Evolutionary conservation across 1,140 invertebrate species (phyloP).

Genomic region (Cecropterus lyciades): DNA sequence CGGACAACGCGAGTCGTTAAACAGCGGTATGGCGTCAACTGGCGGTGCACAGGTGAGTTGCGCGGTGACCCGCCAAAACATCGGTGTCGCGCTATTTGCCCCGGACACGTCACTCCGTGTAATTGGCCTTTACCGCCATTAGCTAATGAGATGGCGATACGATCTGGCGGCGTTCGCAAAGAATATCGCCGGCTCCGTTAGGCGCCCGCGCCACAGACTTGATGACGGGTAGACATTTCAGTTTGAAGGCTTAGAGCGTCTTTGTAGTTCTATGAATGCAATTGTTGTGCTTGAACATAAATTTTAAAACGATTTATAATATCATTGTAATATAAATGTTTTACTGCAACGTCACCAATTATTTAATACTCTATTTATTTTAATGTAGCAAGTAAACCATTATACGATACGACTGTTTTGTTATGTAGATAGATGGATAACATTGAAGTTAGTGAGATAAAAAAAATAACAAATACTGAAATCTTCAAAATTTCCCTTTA

Average conservation of each 20-base stretch:
- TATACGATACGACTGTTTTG: too few relatives aligned
- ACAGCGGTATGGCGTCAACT: neutral
- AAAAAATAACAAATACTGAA: too few relatives aligned
- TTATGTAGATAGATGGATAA: too few relatives aligned
- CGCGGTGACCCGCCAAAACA: constrained; percentile 37
- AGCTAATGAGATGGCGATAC: constrained; percentile 73
- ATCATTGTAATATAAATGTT: too few relatives aligned
- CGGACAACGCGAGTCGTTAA: constrained; percentile 10
- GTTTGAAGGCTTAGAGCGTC: neutral
- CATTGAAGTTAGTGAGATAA: too few relatives aligned
- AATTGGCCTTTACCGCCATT: constrained; percentile 66
- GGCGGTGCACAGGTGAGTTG: constrained; percentile 24
- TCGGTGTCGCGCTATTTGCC: constrained; percentile 60
- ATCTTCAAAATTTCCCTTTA: too few relatives aligned
- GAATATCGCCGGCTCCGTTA: constrained; percentile 54
- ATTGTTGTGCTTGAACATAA: too few relatives aligned
- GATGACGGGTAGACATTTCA: neutral
- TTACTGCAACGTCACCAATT: too few relatives aligned
- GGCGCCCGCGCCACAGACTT: constrained; percentile 30
- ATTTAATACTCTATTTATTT: too few relatives aligned
- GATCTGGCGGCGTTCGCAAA: constrained; percentile 61
- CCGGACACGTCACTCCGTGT: constrained; percentile 72
- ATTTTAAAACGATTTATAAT: too few relatives aligned
- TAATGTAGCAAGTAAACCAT: too few relatives aligned
- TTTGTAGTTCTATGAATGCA: too few relatives aligned